phyloP scores from a whole-genome alignment of 1,140 invertebrate species.

The Glossosoma conforme region DNA sequence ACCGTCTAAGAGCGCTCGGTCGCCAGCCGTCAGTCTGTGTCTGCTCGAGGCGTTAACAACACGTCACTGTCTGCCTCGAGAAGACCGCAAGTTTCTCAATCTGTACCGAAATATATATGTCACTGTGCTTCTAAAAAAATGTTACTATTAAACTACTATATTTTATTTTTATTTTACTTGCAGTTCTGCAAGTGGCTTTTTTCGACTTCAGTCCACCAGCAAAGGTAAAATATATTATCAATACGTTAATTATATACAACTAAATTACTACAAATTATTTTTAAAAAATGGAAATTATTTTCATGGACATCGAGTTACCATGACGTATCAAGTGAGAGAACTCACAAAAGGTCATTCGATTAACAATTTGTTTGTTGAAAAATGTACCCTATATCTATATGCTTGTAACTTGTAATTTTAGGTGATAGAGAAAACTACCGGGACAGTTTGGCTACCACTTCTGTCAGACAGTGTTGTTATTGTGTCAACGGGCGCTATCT shows the following conservation, averaged over 20 bases:
- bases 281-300: too few relatives aligned
- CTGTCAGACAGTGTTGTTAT: conserved; percentile 57
- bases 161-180: conserved; percentile 6
- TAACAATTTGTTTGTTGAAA: not conserved
- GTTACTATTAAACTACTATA: not conserved
- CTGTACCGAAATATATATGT: not conserved
- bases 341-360: not conserved
- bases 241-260: not conserved
- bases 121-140: too few relatives aligned
- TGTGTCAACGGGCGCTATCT: conserved; percentile 62
- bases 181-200: conserved; percentile 26
- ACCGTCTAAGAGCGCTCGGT: too few relatives aligned
- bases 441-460: conserved; percentile 51
- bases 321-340: not conserved
- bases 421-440: conserved; percentile 30
- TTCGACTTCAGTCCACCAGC: conserved; percentile 20
- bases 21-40: too few relatives aligned
- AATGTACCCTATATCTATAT: conserved; percentile 5
- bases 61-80: too few relatives aligned
- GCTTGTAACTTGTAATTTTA: conserved; percentile 3
- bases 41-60: too few relatives aligned
- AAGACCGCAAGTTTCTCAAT: not conserved
- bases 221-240: conserved; percentile 16
- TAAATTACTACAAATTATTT: too few relatives aligned
- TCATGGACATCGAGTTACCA: not conserved